A percentile compares a stretch with the other conserved stretches of the same genome.
These are phyloP conservation scores for Acanthopagrus latus DNA, from an alignment of 2,797 vertebrate genomes.

Conservation along the genomic window DNA sequence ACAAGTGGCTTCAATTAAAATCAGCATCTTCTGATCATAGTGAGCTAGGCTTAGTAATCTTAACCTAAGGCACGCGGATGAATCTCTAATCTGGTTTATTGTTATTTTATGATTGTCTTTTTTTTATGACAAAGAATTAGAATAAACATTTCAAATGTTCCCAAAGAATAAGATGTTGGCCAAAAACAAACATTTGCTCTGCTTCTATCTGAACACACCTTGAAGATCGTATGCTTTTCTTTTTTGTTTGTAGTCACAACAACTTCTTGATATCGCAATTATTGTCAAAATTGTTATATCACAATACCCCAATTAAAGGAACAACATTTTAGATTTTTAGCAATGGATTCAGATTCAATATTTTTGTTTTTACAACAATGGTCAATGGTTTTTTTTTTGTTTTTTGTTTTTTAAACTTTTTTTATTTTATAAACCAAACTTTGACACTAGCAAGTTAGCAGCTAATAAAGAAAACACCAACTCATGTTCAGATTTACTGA, in stretches of 20 bases:
- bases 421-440: too few species aligned
- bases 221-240: neutral
- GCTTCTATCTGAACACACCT: neutral
- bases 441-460: too few species aligned
- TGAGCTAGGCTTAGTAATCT: too few species aligned
- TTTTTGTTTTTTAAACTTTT: too few species aligned
- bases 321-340: neutral
- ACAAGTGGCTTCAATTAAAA: too few species aligned
- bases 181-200: neutral
- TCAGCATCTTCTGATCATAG: neutral
- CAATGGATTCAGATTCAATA: too few species aligned
- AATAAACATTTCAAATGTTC: neutral
- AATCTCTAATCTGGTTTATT: too few species aligned
- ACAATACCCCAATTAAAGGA: too few species aligned
- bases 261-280: too few species aligned
- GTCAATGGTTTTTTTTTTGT: too few species aligned
- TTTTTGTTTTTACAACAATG: too few species aligned
- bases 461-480: neutral
- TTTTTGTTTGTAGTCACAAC: neutral
- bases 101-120: neutral
- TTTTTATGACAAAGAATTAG: neutral
- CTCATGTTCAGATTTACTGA: neutral
- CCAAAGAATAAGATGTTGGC: neutral
- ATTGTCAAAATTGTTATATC: too few species aligned
- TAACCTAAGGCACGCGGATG: neutral